phyloP scores from a whole-genome alignment of 2,888 invertebrate species.

The Xylota sylvarum region DNA sequence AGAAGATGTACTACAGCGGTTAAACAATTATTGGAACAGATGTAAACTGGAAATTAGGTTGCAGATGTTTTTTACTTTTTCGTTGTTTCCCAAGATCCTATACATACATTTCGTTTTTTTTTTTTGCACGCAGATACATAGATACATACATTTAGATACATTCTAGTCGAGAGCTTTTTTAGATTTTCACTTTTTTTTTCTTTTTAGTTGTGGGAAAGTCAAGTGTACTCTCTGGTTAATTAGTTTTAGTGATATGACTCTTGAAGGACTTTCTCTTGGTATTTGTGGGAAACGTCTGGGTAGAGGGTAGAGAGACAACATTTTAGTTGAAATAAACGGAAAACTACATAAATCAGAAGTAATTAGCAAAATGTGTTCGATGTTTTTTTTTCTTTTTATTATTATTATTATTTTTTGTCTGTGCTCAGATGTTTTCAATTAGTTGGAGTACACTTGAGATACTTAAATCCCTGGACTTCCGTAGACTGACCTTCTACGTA shows the following conservation, averaged over 20 bases:
- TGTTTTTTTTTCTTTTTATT: constrained; percentile 42
- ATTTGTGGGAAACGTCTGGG: neutral
- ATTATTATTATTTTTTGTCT: constrained; percentile 3
- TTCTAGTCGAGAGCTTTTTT: constrained; percentile 16
- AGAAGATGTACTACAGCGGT: constrained; percentile 32
- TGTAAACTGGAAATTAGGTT: constrained; percentile 65
- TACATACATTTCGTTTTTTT: constrained; percentile 15
- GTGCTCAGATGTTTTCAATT: constrained; percentile 48
- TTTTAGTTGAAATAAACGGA: neutral
- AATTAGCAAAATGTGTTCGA: constrained; percentile 65
- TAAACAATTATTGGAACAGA: constrained; percentile 66
- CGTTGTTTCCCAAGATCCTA: neutral
- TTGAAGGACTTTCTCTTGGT: constrained; percentile 62
- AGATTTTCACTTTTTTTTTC: constrained; percentile 12
- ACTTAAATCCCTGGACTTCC: constrained; percentile 34
- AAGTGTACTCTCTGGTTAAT: constrained; percentile 71
- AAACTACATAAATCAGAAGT: constrained; percentile 50
- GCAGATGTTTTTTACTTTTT: constrained; percentile 58
- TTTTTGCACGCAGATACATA: constrained; percentile 24
- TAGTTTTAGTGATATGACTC: constrained; percentile 71
- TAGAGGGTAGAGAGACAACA: neutral
- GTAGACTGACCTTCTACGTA: constrained; percentile 51
- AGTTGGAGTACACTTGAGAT: constrained; percentile 43
- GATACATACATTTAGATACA: constrained; percentile 30
- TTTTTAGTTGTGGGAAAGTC: constrained; percentile 30